These are phyloP conservation scores for Syngnathus floridae DNA, from an alignment of 2,113 vertebrate species.

Conservation along the genomic window DNA sequence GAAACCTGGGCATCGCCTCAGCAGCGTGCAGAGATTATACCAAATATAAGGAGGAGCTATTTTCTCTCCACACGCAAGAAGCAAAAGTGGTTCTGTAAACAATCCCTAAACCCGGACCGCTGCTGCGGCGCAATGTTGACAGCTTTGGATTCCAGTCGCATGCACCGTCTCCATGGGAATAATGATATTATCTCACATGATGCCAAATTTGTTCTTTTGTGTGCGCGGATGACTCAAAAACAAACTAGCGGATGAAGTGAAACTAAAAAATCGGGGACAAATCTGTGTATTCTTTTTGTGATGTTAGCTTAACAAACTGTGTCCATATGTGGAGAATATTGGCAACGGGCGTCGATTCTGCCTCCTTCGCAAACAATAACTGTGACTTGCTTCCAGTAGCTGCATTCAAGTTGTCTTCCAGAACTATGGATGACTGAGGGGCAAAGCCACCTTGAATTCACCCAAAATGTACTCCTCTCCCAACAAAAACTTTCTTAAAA, in stretches of 20 bases:
- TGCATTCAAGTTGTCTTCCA: conserved; percentile 2
- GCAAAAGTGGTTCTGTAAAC: conserved; percentile 57
- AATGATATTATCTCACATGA: conserved; percentile 47
- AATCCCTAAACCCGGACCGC: conserved; percentile 51
- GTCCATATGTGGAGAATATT: conserved; percentile 32
- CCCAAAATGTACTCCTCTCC: conserved; percentile 12
- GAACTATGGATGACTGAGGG: conserved; percentile 5
- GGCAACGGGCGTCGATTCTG: conserved; percentile 16
- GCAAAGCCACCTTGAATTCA: conserved; percentile 14
- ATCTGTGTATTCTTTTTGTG: conserved; percentile 33
- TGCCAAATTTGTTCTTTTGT: conserved; percentile 58
- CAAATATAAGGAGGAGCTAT: conserved; percentile 58
- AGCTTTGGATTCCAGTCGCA: conserved; percentile 50
- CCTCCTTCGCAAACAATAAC: conserved; percentile 21
- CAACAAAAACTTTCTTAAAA: conserved; percentile 19
- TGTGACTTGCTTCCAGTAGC: conserved; percentile 7
- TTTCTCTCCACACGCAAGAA: conserved; percentile 36
- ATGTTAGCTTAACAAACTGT: conserved; percentile 37
- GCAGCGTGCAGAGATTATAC: conserved; percentile 61
- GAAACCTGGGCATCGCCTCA: conserved; percentile 54
- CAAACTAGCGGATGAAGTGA: conserved; percentile 44
- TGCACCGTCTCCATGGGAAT: conserved; percentile 33
- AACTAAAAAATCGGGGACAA: conserved; percentile 45
- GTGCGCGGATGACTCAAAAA: conserved; percentile 39
- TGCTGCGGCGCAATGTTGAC: conserved; percentile 51